Evolutionary conservation across 2,113 vertebrate genomes (phyloP).

Genomic region (Corythaeola cristata): DNA sequence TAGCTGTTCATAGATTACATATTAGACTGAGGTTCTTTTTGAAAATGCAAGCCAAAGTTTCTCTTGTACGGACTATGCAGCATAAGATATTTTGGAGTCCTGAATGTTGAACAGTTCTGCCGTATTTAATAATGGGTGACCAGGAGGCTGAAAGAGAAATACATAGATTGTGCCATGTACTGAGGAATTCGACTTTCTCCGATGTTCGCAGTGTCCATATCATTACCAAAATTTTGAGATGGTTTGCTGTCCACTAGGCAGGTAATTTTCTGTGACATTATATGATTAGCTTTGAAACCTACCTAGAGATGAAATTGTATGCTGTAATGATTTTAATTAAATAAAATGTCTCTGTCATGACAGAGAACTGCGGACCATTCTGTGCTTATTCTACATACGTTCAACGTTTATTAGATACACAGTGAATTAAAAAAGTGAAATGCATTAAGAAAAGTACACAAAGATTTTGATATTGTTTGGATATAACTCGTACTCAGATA

Average conservation of each 20-base stretch:
- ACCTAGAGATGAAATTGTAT: neutral
- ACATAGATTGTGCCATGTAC: no score
- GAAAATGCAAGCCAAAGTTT: neutral
- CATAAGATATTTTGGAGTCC: neutral
- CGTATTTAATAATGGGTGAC: neutral
- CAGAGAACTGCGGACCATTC: neutral
- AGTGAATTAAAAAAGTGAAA: neutral
- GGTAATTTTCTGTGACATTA: neutral
- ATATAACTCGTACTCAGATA: neutral
- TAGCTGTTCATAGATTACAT: neutral
- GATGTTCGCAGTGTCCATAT: neutral
- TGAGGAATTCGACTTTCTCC: neutral
- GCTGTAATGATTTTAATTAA: neutral
- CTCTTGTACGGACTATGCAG: neutral
- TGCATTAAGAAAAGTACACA: neutral
- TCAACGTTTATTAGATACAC: neutral
- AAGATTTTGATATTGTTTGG: neutral
- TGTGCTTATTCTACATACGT: neutral
- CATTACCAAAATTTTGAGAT: neutral
- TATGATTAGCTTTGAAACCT: neutral
- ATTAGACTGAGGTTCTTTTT: neutral
- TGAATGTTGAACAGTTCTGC: neutral
- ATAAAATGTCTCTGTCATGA: neutral
- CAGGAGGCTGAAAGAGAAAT: neutral
- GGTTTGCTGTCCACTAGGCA: neutral